phyloP scores from a whole-genome alignment of 2,113 vertebrate species.

The Hoplias malabaricus region DNA sequence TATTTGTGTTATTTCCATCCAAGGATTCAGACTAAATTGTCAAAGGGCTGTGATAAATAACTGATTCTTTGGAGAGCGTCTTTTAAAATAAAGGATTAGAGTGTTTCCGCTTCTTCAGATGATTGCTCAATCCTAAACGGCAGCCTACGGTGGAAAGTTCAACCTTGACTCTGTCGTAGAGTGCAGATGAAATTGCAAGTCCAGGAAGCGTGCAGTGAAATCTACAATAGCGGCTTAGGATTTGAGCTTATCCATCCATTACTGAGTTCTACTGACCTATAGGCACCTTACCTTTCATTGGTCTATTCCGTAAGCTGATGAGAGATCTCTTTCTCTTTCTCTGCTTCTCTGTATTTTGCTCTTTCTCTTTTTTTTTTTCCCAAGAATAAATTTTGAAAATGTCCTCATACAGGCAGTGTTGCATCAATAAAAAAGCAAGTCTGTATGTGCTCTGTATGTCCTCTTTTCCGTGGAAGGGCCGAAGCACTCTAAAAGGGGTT shows the following conservation, averaged over 20 bases:
- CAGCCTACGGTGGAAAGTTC: background rate
- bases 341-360: background rate
- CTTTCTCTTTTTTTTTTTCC: no score
- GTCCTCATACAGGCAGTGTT: background rate
- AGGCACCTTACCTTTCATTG: background rate
- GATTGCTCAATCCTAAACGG: background rate
- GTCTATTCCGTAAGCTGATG: background rate
- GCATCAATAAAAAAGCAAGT: background rate
- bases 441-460: background rate
- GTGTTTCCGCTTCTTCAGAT: background rate
- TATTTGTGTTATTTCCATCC: background rate
- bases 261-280: background rate
- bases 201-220: constrained; percentile 5
- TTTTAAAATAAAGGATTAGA: background rate
- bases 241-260: background rate
- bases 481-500: no score
- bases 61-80: background rate
- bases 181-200: background rate
- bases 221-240: constrained; percentile 8
- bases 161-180: background rate
- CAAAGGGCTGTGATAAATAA: background rate
- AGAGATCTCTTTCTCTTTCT: background rate
- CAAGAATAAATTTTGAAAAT: no score
- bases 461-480: no score
- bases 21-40: background rate